Evolutionary conservation across 2,888 invertebrate genomes (phyloP).

Genomic region (Orthonychiurus folsomi): DNA sequence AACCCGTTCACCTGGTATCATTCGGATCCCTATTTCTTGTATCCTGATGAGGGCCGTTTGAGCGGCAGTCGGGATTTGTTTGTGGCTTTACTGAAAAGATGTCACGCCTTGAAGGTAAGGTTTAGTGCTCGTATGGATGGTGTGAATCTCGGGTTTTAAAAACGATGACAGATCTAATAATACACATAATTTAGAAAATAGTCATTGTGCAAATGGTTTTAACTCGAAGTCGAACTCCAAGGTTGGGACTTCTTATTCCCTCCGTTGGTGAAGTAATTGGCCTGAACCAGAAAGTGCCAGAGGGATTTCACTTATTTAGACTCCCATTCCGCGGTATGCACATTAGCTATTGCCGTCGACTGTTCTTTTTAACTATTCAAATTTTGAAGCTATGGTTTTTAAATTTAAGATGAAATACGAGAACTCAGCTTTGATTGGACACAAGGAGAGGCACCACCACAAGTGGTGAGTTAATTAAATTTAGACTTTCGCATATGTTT

Average conservation of each 20-base stretch:
- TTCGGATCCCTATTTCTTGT: slow-evolving; percentile 29
- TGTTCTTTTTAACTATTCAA: too few relatives aligned
- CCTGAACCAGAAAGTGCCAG: slow-evolving; percentile 22
- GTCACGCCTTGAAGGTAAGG: slow-evolving; percentile 27
- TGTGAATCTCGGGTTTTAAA: too few relatives aligned
- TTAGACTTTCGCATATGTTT: too few relatives aligned
- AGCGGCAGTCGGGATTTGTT: slow-evolving; percentile 34
- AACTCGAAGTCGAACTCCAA: slow-evolving; percentile 28
- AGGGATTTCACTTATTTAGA: slow-evolving; percentile 33
- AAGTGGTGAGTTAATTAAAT: too few relatives aligned
- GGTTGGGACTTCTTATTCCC: slow-evolving; percentile 32
- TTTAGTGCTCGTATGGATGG: too few relatives aligned
- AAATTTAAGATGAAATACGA: slow-evolving; percentile 9
- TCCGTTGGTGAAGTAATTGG: slow-evolving; percentile 17
- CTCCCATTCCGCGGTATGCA: slow-evolving; percentile 27
- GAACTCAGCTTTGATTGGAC: neutral
- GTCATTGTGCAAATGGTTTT: slow-evolving; percentile 28
- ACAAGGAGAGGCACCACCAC: neutral
- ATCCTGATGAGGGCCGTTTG: slow-evolving; percentile 36
- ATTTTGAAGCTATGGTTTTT: neutral
- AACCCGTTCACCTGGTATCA: slow-evolving; percentile 27
- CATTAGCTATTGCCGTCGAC: too few relatives aligned
- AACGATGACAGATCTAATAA: neutral
- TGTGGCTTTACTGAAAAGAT: slow-evolving; percentile 28
- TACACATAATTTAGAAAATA: slow-evolving; percentile 25